Conservation (phyloP, 2,888 invertebrate genomes). For the Tanytarsus gracilentus region DNA sequence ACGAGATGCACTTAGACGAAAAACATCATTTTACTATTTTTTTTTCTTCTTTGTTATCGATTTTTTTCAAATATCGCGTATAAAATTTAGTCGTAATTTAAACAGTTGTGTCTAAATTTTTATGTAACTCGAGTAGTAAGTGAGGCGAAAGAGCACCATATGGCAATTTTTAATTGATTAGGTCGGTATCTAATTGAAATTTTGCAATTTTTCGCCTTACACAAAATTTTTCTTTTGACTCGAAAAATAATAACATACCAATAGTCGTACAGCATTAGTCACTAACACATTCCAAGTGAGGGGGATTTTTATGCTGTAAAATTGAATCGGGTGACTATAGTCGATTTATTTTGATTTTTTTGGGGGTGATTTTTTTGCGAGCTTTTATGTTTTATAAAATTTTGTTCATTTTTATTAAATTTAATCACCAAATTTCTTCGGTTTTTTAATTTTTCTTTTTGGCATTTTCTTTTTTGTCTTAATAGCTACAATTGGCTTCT, state of each 20-base stretch:
- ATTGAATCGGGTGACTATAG: no score
- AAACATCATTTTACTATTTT: no score
- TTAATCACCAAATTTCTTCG: neutral
- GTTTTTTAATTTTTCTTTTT: neutral
- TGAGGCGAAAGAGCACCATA: constrained; percentile 9
- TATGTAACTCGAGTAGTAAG: neutral
- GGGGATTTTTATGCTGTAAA: no score
- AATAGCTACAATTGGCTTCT: neutral
- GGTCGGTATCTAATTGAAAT: constrained; percentile 20
- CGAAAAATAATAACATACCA: neutral
- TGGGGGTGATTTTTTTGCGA: no score
- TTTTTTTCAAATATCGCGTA: constrained; percentile 15
- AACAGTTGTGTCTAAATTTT: neutral
- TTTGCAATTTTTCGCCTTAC: neutral
- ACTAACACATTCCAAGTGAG: no score
- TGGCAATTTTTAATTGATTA: constrained; percentile 14
- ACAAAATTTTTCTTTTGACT: neutral
- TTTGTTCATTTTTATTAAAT: neutral
- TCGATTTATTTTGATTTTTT: no score
- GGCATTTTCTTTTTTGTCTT: neutral
- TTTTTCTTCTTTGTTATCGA: constrained; percentile 25
- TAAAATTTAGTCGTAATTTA: neutral
- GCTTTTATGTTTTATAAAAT: no score
- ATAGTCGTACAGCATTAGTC: no score
- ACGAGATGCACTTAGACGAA: constrained; percentile 1